Percentiles rank a stretch among this genome's conserved stretches.
Conservation (phyloP, 2,797 vertebrate species). For the Ctenopoma multispine region DNA sequence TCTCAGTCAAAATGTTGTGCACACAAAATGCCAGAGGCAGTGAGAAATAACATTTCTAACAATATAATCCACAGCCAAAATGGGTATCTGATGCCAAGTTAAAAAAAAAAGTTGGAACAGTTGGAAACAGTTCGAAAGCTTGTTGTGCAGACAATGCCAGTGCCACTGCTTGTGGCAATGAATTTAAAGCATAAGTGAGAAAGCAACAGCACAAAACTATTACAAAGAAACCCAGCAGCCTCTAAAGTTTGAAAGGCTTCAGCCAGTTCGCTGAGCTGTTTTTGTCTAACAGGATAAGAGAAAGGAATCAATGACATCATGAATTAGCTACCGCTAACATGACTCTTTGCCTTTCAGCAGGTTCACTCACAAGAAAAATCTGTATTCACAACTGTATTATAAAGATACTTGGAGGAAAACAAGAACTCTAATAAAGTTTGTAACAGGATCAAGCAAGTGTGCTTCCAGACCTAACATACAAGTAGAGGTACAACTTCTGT, state of each 20-base stretch:
- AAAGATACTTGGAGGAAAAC: neutral
- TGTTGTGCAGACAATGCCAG: constrained; percentile 7
- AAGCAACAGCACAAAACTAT: neutral
- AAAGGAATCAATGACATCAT: constrained; percentile 4
- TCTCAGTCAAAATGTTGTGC: constrained; percentile 17
- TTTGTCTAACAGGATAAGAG: neutral
- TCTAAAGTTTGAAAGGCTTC: neutral
- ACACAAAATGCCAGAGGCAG: constrained; percentile 13
- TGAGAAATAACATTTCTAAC: constrained; percentile 19
- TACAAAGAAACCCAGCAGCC: neutral
- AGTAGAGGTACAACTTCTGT: neutral
- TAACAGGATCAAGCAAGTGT: neutral
- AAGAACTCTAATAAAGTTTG: neutral
- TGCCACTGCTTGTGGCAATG: constrained; percentile 1
- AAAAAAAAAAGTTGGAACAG: constrained; percentile 1
- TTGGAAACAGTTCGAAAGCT: constrained; percentile 18
- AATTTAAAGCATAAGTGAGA: neutral
- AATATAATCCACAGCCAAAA: neutral
- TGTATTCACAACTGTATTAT: no score
- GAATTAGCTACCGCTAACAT: neutral
- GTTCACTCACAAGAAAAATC: neutral
- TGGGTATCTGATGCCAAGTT: constrained; percentile 6
- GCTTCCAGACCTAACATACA: neutral
- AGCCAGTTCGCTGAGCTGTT: neutral
- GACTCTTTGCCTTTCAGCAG: neutral